These are phyloP conservation scores for Athalia cordata DNA, from an alignment of 2,888 invertebrate species.

Conservation along the genomic window DNA sequence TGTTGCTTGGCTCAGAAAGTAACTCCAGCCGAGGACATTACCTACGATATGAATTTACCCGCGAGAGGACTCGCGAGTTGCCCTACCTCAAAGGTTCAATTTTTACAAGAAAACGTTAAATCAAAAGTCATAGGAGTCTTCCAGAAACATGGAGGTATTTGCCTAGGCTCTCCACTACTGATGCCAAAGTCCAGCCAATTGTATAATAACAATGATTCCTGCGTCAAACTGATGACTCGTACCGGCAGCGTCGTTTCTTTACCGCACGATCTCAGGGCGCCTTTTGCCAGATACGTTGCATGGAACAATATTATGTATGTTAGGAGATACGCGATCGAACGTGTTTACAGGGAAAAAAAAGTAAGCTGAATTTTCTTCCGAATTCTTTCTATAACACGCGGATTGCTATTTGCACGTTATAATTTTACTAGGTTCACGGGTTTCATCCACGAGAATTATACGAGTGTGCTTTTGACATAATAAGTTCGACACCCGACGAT, in stretches of 20 bases:
- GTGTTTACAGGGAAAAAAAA: slow-evolving; percentile 89
- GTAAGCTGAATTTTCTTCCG: slow-evolving; percentile 69
- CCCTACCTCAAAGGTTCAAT: slow-evolving; percentile 56
- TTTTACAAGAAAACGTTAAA: slow-evolving; percentile 67
- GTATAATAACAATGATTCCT: slow-evolving; percentile 78
- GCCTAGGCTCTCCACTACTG: slow-evolving; percentile 86
- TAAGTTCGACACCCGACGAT: slow-evolving; percentile 83
- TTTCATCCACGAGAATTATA: slow-evolving; percentile 92
- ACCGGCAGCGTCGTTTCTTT: slow-evolving; percentile 89
- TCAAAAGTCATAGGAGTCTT: slow-evolving; percentile 78
- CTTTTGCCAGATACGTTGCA: slow-evolving; percentile 89
- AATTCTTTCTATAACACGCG: background rate
- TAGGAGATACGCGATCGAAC: slow-evolving; percentile 90
- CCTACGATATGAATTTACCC: slow-evolving; percentile 83
- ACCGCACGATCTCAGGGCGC: slow-evolving; percentile 88
- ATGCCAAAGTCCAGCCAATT: slow-evolving; percentile 81
- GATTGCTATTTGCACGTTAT: background rate
- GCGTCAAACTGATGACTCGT: slow-evolving; percentile 89
- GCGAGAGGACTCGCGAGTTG: slow-evolving; percentile 61
- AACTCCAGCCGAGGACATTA: slow-evolving; percentile 83
- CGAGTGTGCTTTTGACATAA: slow-evolving; percentile 95
- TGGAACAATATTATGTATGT: slow-evolving; percentile 86
- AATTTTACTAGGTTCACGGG: slow-evolving; percentile 75
- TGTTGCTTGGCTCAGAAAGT: slow-evolving; percentile 78
- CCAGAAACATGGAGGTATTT: slow-evolving; percentile 86